Evolutionary conservation across 2,797 vertebrate genomes (phyloP).

Genomic region (Gobio occitaniae): DNA sequence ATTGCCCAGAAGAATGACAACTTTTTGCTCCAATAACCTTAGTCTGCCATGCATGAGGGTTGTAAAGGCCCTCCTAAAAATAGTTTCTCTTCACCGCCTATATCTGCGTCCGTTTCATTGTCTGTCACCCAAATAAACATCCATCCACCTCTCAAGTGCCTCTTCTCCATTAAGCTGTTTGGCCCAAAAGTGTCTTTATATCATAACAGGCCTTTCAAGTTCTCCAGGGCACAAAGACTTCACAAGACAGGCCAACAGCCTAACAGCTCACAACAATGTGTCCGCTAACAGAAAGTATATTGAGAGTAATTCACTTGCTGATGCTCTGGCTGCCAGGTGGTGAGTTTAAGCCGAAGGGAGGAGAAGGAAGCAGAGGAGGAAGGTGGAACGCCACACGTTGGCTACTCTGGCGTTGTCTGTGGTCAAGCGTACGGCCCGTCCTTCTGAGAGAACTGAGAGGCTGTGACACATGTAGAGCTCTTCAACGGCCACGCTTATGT

Average conservation of each 20-base stretch:
- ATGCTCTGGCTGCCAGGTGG: conserved; percentile 64
- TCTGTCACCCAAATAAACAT: conserved; percentile 61
- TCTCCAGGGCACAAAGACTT: conserved; percentile 59
- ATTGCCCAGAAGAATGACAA: conserved; percentile 67
- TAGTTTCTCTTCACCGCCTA: conserved; percentile 61
- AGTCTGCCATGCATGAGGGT: conserved; percentile 57
- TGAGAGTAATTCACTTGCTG: conserved; percentile 71
- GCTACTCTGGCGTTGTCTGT: conserved; percentile 50
- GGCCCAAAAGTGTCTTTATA: conserved; percentile 53
- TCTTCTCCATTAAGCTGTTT: conserved; percentile 61
- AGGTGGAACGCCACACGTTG: conserved; percentile 12
- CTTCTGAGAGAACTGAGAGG: conserved; percentile 5
- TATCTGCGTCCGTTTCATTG: conserved; percentile 60
- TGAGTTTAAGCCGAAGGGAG: conserved; percentile 17
- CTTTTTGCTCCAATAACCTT: conserved; percentile 65
- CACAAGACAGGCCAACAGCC: conserved; percentile 58
- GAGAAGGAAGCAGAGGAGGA: conserved; percentile 20
- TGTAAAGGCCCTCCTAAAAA: conserved; percentile 67
- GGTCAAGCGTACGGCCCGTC: conserved; percentile 50
- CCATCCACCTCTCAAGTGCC: conserved; percentile 62
- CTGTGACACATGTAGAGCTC: neutral
- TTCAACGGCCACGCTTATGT: neutral
- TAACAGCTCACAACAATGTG: conserved; percentile 72
- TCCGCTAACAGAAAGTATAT: conserved; percentile 74
- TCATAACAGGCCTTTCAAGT: conserved; percentile 66